Base-by-base conservation (phyloP, 2,888 invertebrate genomes). In the Eudemis profundana region DNA sequence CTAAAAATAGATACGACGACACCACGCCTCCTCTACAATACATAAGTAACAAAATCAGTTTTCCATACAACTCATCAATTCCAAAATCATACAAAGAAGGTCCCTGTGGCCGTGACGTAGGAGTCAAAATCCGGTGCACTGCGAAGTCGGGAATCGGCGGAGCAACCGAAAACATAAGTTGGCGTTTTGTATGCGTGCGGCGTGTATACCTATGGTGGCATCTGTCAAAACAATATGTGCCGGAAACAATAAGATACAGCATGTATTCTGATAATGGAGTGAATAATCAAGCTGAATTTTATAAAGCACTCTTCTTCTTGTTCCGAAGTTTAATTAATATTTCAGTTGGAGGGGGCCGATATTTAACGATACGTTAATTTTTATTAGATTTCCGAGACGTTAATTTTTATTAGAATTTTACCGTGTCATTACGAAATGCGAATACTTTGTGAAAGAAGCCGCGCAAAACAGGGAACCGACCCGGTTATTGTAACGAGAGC, bases 1-100 rank as follows among this genome's bases (percentile, higher is more conserved):
- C 84, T 87, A 87, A 86, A 90, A 89, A 90, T 90, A 90, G 84
- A 84, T 75, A 75, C 78, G 78, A 78, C 82, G 78, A 84, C 84
- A 84, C 79, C 77, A 78, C 81, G 83, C 78, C 61, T 68, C 42
- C 42, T 53, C 46, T 60, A 53, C 57, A 59, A 56, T 50, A 42
- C 49, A 57, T 57, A 61, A 53, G 23, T 46, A 50, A 65, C 68
- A 47, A 40, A 61, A 60, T 57, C 46, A 33, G 77, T 77, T 75
- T 74, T 66, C 73, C 72, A 75, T 72, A 74, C 76, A 74, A 68
- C 50, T 38, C 50, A 67, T 56, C 62, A 49, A 61, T 66, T 65
- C 47, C 61, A 21, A 49, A 72, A 69, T 69, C 72, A 57, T 10
- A 14, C 36, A 27, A 64, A 57, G 33, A 15, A 42, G 4, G 36